These are phyloP conservation scores for Patiria pectinifera DNA, from an alignment of 53 echinoderm and acorn worm genomes.

Conservation along the genomic window DNA sequence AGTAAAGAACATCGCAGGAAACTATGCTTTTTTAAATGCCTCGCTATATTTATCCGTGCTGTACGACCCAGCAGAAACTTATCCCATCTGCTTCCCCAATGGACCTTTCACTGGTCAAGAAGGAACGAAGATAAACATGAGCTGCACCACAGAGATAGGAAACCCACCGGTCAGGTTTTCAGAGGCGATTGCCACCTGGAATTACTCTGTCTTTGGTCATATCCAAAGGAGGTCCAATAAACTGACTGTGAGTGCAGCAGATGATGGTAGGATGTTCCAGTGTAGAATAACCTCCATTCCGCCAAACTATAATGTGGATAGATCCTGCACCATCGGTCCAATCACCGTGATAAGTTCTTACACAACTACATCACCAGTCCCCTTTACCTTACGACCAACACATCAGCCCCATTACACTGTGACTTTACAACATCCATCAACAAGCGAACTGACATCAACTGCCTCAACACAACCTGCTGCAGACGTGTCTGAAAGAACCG, in stretches of 20 bases:
- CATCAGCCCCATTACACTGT: too few relatives aligned
- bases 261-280: background rate
- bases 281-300: constrained; percentile 30
- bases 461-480: background rate
- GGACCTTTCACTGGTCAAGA: constrained; percentile 29
- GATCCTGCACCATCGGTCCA: constrained; percentile 36
- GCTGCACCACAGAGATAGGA: constrained; percentile 9
- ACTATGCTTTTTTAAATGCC: background rate
- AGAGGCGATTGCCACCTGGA: background rate
- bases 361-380: too few relatives aligned
- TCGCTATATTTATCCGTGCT: constrained; percentile 18
- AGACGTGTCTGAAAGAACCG: too few relatives aligned
- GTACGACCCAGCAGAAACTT: constrained; percentile 24
- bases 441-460: background rate
- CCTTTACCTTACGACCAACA: too few relatives aligned
- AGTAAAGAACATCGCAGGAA: background rate
- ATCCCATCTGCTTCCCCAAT: constrained; percentile 39
- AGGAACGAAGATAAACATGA: constrained; percentile 6
- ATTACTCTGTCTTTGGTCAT: background rate
- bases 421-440: too few relatives aligned
- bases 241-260: background rate
- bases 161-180: background rate
- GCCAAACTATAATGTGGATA: background rate
- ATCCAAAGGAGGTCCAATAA: background rate
- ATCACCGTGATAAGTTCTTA: background rate